phyloP scores from a whole-genome alignment of 2,113 vertebrate species.

The Anoura caudifer region DNA sequence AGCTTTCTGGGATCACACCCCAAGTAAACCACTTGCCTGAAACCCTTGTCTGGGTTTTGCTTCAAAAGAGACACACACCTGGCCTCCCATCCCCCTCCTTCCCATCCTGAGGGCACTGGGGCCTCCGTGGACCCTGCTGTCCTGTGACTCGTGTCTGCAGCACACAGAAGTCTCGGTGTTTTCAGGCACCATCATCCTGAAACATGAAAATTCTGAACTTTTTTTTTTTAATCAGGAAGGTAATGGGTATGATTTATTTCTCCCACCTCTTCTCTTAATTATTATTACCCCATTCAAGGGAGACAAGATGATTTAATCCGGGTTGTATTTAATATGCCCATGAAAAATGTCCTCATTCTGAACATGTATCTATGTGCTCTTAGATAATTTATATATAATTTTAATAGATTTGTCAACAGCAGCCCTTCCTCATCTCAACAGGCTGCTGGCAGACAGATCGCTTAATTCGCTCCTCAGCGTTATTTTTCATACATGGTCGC shows the following conservation, averaged over 20 bases:
- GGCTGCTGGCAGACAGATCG: slow-evolving; percentile 53
- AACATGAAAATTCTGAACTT: slow-evolving; percentile 4
- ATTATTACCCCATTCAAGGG: slow-evolving; percentile 33
- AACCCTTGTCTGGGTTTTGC: neutral
- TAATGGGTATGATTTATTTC: slow-evolving; percentile 44
- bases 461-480: slow-evolving; percentile 71
- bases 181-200: neutral
- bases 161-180: neutral
- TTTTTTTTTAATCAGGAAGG: neutral
- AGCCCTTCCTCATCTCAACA: slow-evolving; percentile 32
- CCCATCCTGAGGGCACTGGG: neutral
- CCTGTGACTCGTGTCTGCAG: neutral
- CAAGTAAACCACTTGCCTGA: neutral
- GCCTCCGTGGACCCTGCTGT: neutral
- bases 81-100: neutral
- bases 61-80: neutral
- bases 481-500: slow-evolving; percentile 80
- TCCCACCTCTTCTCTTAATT: slow-evolving; percentile 46
- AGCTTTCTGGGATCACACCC: neutral
- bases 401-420: slow-evolving; percentile 63
- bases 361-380: slow-evolving; percentile 25
- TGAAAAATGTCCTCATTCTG: slow-evolving; percentile 68
- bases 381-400: slow-evolving; percentile 62
- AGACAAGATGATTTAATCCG: slow-evolving; percentile 50
- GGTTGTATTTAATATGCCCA: slow-evolving; percentile 54